phyloP scores from a whole-genome alignment of 2,113 vertebrate genomes.

The Baryphthengus martii region DNA sequence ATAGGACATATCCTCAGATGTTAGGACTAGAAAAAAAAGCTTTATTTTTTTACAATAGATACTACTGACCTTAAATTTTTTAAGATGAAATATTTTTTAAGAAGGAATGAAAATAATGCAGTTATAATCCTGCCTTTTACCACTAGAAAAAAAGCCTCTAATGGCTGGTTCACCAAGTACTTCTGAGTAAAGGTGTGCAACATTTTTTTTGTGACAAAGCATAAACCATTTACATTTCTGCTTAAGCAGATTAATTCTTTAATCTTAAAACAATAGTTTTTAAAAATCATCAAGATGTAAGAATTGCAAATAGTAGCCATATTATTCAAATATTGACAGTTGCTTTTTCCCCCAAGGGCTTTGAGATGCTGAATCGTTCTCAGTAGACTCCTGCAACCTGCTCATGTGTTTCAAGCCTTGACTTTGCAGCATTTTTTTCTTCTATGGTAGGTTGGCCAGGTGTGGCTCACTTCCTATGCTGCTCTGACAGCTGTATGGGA shows the following conservation, averaged over 20 bases:
- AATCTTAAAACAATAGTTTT: background rate
- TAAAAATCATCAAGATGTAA: background rate
- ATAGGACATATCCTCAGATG: background rate
- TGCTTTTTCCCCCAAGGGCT: background rate
- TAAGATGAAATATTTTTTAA: background rate
- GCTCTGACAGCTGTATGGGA: background rate
- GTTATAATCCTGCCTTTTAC: background rate
- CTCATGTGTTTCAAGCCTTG: background rate
- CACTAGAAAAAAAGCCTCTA: background rate
- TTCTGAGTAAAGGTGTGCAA: background rate
- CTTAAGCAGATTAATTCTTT: background rate
- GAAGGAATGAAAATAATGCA: background rate
- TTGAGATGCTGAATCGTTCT: background rate
- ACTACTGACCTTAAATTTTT: background rate
- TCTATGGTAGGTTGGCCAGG: background rate
- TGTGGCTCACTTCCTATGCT: background rate
- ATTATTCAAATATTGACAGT: background rate
- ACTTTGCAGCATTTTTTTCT: background rate
- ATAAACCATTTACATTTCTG: constrained; percentile 12
- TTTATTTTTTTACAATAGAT: background rate
- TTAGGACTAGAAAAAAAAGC: background rate
- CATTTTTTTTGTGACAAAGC: background rate
- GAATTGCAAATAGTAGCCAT: background rate
- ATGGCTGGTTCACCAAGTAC: background rate
- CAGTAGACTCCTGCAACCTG: background rate